Conservation (phyloP, 2,113 vertebrate species). For the Notothenia coriiceps region DNA sequence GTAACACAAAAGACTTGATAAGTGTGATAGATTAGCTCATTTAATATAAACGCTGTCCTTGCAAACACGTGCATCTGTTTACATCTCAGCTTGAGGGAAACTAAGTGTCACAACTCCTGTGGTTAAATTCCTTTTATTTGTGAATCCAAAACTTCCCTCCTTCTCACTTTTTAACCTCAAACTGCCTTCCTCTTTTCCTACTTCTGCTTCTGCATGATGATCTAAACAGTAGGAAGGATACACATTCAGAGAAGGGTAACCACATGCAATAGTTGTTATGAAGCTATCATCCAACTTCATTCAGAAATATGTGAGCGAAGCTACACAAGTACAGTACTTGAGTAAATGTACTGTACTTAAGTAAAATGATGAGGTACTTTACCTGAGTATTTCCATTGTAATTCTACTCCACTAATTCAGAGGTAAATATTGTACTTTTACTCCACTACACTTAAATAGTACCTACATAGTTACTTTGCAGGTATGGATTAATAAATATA, state of each 20-base stretch:
- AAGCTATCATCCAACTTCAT: not conserved
- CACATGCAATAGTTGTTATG: not conserved
- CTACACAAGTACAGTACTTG: too few species aligned
- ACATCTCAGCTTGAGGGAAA: conserved; percentile 43
- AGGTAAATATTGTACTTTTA: too few species aligned
- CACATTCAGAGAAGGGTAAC: not conserved
- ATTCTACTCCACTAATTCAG: too few species aligned
- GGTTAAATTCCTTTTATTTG: conserved; percentile 5
- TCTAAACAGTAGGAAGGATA: not conserved
- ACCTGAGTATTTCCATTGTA: too few species aligned
- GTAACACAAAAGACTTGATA: not conserved
- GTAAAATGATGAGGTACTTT: too few species aligned
- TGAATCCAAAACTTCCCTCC: not conserved
- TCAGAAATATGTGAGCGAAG: not conserved
- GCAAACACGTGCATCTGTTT: conserved; percentile 69
- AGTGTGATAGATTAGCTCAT: conserved; percentile 11
- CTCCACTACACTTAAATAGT: too few species aligned
- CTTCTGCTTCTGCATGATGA: conserved; percentile 61
- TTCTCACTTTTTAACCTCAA: conserved; percentile 65
- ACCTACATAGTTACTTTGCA: too few species aligned
- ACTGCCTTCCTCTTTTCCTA: conserved; percentile 68
- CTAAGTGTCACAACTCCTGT: not conserved
- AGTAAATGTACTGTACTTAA: too few species aligned
- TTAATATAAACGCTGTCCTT: conserved; percentile 11
- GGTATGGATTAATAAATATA: too few species aligned